Conservation (phyloP, 2,113 vertebrate genomes). For the Myrmophylax atrothorax region DNA sequence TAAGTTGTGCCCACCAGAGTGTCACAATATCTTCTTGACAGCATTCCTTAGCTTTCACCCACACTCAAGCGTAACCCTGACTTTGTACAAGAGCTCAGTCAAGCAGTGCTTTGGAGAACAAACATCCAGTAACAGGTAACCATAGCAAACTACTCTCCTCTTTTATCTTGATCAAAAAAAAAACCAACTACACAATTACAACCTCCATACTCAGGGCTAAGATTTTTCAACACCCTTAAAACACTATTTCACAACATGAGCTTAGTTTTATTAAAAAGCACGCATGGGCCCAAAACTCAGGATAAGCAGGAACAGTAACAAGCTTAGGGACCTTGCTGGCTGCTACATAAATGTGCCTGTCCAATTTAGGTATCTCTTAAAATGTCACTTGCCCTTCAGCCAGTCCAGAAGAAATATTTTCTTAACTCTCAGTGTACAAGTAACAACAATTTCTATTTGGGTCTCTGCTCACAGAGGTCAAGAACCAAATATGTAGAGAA, state of each 20-base stretch:
- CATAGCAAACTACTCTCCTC: not conserved
- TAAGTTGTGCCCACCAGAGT: not conserved
- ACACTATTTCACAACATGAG: not conserved
- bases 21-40: not conserved
- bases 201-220: not conserved
- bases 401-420: not conserved
- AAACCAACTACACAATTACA: not conserved
- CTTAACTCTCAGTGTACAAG: not conserved
- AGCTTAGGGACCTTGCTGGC: fast-evolving
- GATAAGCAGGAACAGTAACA: not conserved
- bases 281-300: not conserved
- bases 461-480: not conserved
- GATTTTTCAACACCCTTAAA: not conserved
- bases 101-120: not conserved
- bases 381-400: not conserved
- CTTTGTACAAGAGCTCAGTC: not conserved
- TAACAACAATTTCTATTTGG: not conserved
- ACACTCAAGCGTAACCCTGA: not conserved
- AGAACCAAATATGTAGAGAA: not conserved
- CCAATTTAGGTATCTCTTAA: not conserved
- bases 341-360: not conserved
- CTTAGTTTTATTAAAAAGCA: not conserved
- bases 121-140: not conserved
- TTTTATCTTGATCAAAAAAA: not conserved
- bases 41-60: not conserved